Percentiles rank a stretch among this genome's conserved stretches.
These are phyloP conservation scores for Heliconius sara DNA, from an alignment of 2,888 invertebrate species.

Conservation along the genomic window DNA sequence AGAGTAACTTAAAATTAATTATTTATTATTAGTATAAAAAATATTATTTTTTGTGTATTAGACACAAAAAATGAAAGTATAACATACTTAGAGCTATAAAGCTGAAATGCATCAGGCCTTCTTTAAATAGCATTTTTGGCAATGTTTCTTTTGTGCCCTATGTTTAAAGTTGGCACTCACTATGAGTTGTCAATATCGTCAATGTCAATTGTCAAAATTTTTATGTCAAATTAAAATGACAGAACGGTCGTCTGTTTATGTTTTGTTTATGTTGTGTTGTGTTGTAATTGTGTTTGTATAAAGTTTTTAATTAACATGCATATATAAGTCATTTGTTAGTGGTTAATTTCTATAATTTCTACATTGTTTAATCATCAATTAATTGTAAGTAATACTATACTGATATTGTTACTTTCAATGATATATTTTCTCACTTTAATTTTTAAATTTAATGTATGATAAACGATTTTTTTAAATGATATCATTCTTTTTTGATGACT, in stretches of 20 bases:
- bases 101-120: not conserved
- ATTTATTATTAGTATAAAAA: not conserved
- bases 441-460: not conserved
- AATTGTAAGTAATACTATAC: conserved; percentile 9
- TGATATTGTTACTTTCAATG: not conserved
- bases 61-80: not conserved
- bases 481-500: too few relatives aligned
- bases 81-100: not conserved
- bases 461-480: not conserved
- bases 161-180: conserved; percentile 10
- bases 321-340: not conserved
- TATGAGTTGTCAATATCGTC: conserved; percentile 6
- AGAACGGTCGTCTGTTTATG: not conserved
- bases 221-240: not conserved
- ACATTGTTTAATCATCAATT: not conserved
- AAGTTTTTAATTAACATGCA: not conserved
- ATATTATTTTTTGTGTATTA: not conserved
- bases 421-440: too few relatives aligned
- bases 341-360: not conserved
- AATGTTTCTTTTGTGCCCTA: conserved; percentile 4
- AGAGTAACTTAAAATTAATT: not conserved
- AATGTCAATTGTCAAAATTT: not conserved
- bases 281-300: too few relatives aligned
- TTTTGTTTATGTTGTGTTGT: not conserved
- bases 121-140: conserved; percentile 19